These are phyloP conservation scores for Trissolcus basalis DNA, from an alignment of 1,140 invertebrate genomes.

Conservation along the genomic window DNA sequence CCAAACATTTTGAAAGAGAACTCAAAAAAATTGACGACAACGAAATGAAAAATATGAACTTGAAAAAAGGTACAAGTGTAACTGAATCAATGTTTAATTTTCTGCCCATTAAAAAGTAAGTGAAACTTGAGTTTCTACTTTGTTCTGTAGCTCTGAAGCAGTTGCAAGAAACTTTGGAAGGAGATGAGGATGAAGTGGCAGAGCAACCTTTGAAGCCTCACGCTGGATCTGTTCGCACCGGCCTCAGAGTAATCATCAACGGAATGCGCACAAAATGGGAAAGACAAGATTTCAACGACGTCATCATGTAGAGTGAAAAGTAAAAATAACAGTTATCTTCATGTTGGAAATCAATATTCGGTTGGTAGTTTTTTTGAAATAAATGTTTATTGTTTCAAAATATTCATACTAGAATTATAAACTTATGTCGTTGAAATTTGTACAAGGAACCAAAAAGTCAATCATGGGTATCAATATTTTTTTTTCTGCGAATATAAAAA, in stretches of 20 bases:
- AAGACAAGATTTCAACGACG: too few relatives aligned
- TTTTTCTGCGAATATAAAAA: conserved; percentile 47
- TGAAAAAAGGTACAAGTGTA: conserved; percentile 81
- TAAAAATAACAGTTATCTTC: too few relatives aligned
- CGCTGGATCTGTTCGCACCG: too few relatives aligned
- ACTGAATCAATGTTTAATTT: too few relatives aligned
- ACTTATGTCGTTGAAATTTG: conserved; percentile 34
- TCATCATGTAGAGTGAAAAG: too few relatives aligned
- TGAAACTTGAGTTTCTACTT: too few relatives aligned
- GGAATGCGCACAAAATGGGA: too few relatives aligned
- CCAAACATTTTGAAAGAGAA: conserved; percentile 87
- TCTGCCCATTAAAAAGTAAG: too few relatives aligned
- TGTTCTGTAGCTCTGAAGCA: background rate
- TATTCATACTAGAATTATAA: conserved; percentile 48
- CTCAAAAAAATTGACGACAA: conserved; percentile 87
- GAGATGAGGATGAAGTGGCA: too few relatives aligned
- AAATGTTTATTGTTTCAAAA: conserved; percentile 50
- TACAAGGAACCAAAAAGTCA: conserved; percentile 9
- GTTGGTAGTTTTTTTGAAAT: conserved; percentile 24
- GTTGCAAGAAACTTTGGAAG: background rate
- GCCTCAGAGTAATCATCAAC: too few relatives aligned
- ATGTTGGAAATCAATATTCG: too few relatives aligned
- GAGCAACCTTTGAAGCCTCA: background rate
- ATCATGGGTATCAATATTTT: background rate
- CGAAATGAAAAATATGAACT: conserved; percentile 89